Conservation (phyloP, 2,113 vertebrate species). For the Prochilodus magdalenae region DNA sequence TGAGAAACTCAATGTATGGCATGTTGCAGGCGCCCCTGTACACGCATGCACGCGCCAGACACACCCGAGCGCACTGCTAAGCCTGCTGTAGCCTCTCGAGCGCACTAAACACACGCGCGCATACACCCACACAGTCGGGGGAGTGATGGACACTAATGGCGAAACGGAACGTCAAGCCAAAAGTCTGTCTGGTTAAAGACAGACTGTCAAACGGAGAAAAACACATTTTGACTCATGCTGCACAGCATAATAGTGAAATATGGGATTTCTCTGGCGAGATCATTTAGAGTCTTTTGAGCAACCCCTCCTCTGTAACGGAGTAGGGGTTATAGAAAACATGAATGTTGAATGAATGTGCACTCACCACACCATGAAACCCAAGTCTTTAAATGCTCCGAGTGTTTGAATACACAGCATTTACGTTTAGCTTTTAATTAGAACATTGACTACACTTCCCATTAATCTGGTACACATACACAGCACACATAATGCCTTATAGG, state of each 20-base stretch:
- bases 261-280: not conserved
- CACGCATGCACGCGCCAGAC: not conserved
- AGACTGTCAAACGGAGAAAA: constrained; percentile 36
- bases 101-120: constrained; percentile 10
- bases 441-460: no score
- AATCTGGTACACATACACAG: no score
- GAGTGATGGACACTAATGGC: constrained; percentile 53
- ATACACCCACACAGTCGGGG: constrained; percentile 9
- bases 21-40: not conserved
- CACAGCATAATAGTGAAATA: constrained; percentile 10
- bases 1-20: constrained; percentile 21
- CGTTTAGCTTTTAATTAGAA: no score
- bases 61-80: constrained; percentile 8
- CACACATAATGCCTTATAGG: no score
- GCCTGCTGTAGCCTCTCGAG: not conserved
- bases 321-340: not conserved
- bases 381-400: not conserved
- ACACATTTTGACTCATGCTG: constrained; percentile 5
- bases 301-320: not conserved
- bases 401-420: no score
- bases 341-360: not conserved
- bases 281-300: constrained; percentile 29
- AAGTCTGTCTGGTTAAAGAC: constrained; percentile 29
- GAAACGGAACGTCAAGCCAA: constrained; percentile 34
- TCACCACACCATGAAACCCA: not conserved